A percentile compares a stretch with the other conserved stretches of the same genome.
Evolutionary conservation across 2,888 invertebrate genomes (phyloP).

Genomic region (Anagyrus pseudococci): DNA sequence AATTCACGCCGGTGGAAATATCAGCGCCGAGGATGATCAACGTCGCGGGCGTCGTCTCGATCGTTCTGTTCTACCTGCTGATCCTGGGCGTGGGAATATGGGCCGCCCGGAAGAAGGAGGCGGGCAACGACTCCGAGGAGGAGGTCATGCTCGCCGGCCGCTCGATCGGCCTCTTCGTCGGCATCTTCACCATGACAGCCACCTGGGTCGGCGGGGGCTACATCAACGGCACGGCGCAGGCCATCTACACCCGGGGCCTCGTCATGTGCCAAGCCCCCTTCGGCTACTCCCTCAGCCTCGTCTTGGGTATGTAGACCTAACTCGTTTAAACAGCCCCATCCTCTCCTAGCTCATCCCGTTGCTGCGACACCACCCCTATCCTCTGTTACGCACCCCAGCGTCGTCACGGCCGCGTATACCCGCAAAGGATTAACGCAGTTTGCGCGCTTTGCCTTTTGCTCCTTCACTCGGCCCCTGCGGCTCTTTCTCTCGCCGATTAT

Average conservation of each 20-base stretch:
- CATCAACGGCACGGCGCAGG: conserved; percentile 98
- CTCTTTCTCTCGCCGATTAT: conserved; percentile 8
- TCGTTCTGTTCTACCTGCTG: conserved; percentile 93
- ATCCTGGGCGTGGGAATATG: conserved; percentile 96
- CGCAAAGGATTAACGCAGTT: neutral
- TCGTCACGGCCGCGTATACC: neutral
- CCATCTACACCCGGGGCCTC: conserved; percentile 89
- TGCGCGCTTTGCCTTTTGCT: neutral
- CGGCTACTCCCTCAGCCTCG: conserved; percentile 94
- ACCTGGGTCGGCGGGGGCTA: conserved; percentile 99
- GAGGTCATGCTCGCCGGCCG: conserved; percentile 99
- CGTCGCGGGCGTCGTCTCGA: conserved; percentile 90
- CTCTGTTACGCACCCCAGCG: neutral
- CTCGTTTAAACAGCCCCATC: too few relatives aligned
- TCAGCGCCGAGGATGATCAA: conserved; percentile 78
- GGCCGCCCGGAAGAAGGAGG: conserved; percentile 93
- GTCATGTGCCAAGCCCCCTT: conserved; percentile 99
- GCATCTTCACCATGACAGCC: conserved; percentile 99
- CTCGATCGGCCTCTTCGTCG: conserved; percentile 96
- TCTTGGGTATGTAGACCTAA: conserved; percentile 81
- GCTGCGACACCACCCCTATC: neutral
- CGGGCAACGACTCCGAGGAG: conserved; percentile 90
- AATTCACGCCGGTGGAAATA: conserved; percentile 56
- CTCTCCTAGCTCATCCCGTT: neutral
- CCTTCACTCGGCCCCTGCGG: neutral